Evolutionary conservation across 2,888 invertebrate species (phyloP).

Genomic region (Phanerotoma sp.): DNA sequence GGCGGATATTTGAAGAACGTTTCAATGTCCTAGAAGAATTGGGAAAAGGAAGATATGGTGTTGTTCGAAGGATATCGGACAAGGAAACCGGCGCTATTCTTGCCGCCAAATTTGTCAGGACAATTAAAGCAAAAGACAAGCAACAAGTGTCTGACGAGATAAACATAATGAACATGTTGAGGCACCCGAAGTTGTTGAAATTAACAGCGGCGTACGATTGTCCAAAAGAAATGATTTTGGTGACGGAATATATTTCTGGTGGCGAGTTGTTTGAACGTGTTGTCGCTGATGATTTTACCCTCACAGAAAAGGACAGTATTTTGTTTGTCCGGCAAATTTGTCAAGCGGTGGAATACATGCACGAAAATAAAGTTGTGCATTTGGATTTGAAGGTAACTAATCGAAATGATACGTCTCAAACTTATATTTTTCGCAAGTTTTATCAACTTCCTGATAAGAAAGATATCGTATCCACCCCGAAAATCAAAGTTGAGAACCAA

Average conservation of each 20-base stretch:
- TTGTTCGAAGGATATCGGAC: constrained; percentile 71
- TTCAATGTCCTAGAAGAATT: constrained; percentile 72
- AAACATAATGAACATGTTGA: constrained; percentile 79
- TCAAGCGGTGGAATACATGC: constrained; percentile 89
- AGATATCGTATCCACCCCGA: too few species aligned
- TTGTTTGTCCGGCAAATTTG: constrained; percentile 89
- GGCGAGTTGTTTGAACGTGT: constrained; percentile 94
- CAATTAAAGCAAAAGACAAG: constrained; percentile 71
- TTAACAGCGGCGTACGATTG: constrained; percentile 80
- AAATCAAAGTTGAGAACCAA: too few species aligned
- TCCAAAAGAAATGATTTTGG: constrained; percentile 76
- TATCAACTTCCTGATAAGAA: too few species aligned
- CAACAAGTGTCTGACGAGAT: constrained; percentile 81
- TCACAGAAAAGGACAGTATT: constrained; percentile 78
- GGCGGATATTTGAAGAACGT: constrained; percentile 63
- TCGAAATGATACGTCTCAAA: too few species aligned
- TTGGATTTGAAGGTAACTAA: constrained; percentile 77
- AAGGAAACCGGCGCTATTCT: constrained; percentile 65
- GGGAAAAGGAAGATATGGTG: constrained; percentile 74
- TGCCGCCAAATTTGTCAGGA: constrained; percentile 83
- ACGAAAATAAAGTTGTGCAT: constrained; percentile 79
- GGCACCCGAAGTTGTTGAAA: constrained; percentile 83
- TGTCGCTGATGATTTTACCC: constrained; percentile 87
- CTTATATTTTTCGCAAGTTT: too few species aligned
- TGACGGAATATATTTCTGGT: constrained; percentile 89